Percentiles rank a stretch among this genome's conserved stretches.
phyloP scores from a whole-genome alignment of 1,140 invertebrate species.

The Dolichoris vasculosae region DNA sequence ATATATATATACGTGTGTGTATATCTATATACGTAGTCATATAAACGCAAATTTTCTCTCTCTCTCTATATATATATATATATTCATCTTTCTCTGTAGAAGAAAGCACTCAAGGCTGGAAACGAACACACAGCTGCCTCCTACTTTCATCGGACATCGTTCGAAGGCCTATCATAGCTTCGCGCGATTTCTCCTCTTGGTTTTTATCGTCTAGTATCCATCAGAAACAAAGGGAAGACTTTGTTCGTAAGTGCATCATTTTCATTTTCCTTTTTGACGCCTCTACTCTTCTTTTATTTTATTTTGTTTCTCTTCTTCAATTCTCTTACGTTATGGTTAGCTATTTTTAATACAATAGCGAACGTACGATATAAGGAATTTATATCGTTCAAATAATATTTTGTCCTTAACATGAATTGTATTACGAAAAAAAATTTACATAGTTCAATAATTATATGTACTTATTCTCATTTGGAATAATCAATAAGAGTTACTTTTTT shows the following conservation, averaged over 20 bases:
- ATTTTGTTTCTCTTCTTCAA: no score
- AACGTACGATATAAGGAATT: no score
- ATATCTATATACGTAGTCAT: no score
- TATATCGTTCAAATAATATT: no score
- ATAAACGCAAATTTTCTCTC: no score
- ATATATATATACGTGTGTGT: no score
- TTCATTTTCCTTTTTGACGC: background rate
- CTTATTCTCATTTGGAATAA: no score
- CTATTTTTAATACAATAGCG: no score
- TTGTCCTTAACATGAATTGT: no score
- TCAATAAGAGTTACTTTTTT: no score
- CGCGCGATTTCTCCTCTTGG: background rate
- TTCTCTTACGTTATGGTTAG: background rate
- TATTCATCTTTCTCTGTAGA: constrained; percentile 4
- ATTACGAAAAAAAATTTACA: no score
- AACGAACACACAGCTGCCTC: constrained; percentile 61
- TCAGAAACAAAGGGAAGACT: background rate
- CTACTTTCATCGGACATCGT: constrained; percentile 50
- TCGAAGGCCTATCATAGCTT: background rate
- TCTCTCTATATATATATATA: background rate
- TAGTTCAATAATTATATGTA: no score
- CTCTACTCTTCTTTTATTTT: background rate
- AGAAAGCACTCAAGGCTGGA: constrained; percentile 53
- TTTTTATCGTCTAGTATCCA: constrained; percentile 26
- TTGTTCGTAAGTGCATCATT: background rate